phyloP scores from a whole-genome alignment of 2,113 vertebrate species.

The Climacteris rufus region DNA sequence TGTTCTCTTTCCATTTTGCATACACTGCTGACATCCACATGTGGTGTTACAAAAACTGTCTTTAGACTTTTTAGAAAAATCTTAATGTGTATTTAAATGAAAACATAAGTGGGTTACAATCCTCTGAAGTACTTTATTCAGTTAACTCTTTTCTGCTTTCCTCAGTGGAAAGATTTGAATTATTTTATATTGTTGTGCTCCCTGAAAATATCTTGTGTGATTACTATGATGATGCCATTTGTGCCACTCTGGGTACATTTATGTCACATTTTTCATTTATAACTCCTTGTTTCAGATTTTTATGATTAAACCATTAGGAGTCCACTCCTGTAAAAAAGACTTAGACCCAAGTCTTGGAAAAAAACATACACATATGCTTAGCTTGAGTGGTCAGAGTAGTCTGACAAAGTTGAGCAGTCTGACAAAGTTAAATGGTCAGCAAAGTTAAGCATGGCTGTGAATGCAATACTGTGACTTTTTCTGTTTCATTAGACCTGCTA shows the following conservation, averaged over 20 bases:
- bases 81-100: slow-evolving; percentile 68
- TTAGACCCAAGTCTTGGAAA: neutral
- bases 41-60: slow-evolving; percentile 45
- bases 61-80: slow-evolving; percentile 63
- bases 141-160: slow-evolving; percentile 67
- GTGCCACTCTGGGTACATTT: slow-evolving; percentile 26
- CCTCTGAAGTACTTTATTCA: slow-evolving; percentile 66
- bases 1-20: slow-evolving; percentile 37
- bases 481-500: neutral
- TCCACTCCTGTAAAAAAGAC: slow-evolving; percentile 2
- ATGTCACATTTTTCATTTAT: slow-evolving; percentile 32
- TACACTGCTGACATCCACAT: slow-evolving; percentile 40
- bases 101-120: slow-evolving; percentile 69
- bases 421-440: too few species aligned
- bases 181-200: slow-evolving; percentile 65
- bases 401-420: too few species aligned
- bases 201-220: slow-evolving; percentile 24
- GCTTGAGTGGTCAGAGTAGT: neutral
- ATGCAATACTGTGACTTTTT: neutral
- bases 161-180: slow-evolving; percentile 59
- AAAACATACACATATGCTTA: neutral
- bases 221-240: slow-evolving; percentile 56
- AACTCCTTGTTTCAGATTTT: slow-evolving; percentile 27
- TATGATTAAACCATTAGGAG: slow-evolving; percentile 20
- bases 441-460: neutral